A percentile compares a stretch with the other conserved stretches of the same genome.
Conservation (phyloP, 2,113 vertebrate genomes). For the Nothoprocta perdicaria region DNA sequence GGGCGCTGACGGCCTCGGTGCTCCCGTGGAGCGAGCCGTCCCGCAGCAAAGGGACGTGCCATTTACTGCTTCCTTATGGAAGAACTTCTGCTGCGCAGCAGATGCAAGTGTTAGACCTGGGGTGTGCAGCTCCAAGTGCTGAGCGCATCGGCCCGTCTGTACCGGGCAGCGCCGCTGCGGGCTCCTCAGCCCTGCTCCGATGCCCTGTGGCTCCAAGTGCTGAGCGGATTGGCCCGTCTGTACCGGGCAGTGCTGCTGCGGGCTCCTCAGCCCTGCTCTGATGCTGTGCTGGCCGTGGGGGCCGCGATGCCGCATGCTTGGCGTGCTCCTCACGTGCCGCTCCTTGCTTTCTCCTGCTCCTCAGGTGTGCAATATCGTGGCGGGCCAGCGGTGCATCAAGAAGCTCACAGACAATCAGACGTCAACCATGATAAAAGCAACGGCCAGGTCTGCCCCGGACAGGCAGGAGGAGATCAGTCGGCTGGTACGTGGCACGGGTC, state of each 20-base stretch:
- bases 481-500: slow-evolving; percentile 72
- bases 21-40: not conserved
- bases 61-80: not conserved
- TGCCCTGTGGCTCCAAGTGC: too few species aligned
- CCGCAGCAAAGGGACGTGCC: not conserved
- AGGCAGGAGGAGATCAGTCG: slow-evolving; percentile 86
- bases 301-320: accelerated
- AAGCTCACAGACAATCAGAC: slow-evolving; percentile 88
- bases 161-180: not conserved
- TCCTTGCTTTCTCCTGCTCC: not conserved
- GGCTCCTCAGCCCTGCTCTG: not conserved
- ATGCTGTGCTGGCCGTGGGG: not conserved
- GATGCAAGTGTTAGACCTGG: too few species aligned
- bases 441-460: slow-evolving; percentile 86
- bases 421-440: slow-evolving; percentile 87
- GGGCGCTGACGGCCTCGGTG: not conserved
- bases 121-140: not conserved
- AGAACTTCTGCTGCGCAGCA: too few species aligned
- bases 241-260: not conserved
- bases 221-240: not conserved
- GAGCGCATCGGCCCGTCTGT: not conserved
- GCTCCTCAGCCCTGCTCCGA: not conserved
- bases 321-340: accelerated
- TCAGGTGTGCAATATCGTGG: slow-evolving; percentile 87
- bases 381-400: slow-evolving; percentile 86